Evolutionary conservation across 92 coral and sea anemone genomes (phyloP).

Genomic region (Plumapathes pennacea): DNA sequence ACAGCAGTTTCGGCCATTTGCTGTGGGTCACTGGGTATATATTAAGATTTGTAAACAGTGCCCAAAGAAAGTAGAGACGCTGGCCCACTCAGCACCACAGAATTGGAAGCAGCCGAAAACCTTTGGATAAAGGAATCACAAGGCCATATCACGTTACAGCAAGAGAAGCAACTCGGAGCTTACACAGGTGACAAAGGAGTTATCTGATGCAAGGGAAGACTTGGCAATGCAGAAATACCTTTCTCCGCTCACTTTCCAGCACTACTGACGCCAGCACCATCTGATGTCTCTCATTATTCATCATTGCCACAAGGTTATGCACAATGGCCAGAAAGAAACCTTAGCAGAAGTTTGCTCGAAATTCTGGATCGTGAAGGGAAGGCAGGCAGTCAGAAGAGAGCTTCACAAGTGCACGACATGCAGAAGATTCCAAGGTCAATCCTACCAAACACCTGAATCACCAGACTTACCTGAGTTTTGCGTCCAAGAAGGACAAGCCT

Average conservation of each 20-base stretch:
- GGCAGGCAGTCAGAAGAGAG: constrained; percentile 9
- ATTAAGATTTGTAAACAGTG: constrained; percentile 14
- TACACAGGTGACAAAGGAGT: constrained; percentile 32
- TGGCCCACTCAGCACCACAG: constrained; percentile 2
- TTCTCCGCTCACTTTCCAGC: constrained; percentile 26
- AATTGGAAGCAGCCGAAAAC: constrained; percentile 30
- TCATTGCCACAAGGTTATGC: constrained; percentile 17
- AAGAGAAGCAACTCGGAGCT: neutral
- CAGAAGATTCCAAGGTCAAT: constrained; percentile 21
- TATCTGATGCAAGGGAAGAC: constrained; percentile 37
- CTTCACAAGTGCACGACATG: constrained; percentile 9
- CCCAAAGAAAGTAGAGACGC: constrained; percentile 1
- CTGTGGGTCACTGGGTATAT: constrained; percentile 35
- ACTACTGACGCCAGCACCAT: constrained; percentile 17
- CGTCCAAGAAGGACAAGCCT: constrained; percentile 9
- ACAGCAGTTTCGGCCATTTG: constrained; percentile 17
- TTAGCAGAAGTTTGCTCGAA: constrained; percentile 25
- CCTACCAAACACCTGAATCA: constrained; percentile 6
- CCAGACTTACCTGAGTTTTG: constrained; percentile 21
- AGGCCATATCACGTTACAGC: neutral
- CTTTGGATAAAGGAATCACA: constrained; percentile 20
- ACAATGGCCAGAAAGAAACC: constrained; percentile 39
- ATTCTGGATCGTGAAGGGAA: constrained; percentile 23
- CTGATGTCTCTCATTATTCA: constrained; percentile 17
- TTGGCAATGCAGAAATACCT: constrained; percentile 38